Base-by-base conservation (phyloP, 2,113 vertebrate species). In the Ammospiza caudacuta region DNA sequence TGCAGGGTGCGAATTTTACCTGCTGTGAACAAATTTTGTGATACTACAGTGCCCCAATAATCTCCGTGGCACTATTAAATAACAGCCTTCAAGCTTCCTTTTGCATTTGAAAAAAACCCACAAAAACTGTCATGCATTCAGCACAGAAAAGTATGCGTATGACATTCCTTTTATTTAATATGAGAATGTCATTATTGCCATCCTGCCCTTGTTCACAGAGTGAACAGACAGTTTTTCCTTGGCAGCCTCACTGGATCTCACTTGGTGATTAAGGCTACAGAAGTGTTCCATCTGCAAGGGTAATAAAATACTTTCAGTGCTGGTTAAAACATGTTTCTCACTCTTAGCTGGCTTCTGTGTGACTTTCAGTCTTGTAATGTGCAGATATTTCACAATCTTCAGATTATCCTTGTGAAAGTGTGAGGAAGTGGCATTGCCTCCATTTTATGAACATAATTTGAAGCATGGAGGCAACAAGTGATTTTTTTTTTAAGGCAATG, bases 21-120 rank as follows among this genome's bases (percentile, higher is more conserved):
- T 1, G 2, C 91, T 94, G 74, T 49, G 89, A 91, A 69, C 70
- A 79, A 74, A 81, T 93, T 74, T 81, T 78, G 44, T 83, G 51
- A 63, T 94, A 5, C 23, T 77, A 58, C 12, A 67, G 43, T 77
- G 57, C 3, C 6, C 35, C 67, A 57, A 28, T 83, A 81, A 81
- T 88, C 72, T 89, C 74, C 41, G 20, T 92, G 68, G 31, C 27
- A 28, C 39, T 66, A 7, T 63, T 86, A 86, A 89, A 67, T 81
- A 57, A 41, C 5, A 31, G 2, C 18, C 18, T 92, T 35, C 72
- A 49, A 28, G 17, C 20, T 93, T 80, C 18, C 19, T 93, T 94
- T 76, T 58, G 6, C n/a, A 58, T 61, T 66, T 8, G 8, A 27
- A 68, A 59, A 59, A 35, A 29, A 3, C 0, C 52, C 52, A n/a